Conservation (phyloP, 2,113 vertebrate genomes). For the Trinectes maculatus region DNA sequence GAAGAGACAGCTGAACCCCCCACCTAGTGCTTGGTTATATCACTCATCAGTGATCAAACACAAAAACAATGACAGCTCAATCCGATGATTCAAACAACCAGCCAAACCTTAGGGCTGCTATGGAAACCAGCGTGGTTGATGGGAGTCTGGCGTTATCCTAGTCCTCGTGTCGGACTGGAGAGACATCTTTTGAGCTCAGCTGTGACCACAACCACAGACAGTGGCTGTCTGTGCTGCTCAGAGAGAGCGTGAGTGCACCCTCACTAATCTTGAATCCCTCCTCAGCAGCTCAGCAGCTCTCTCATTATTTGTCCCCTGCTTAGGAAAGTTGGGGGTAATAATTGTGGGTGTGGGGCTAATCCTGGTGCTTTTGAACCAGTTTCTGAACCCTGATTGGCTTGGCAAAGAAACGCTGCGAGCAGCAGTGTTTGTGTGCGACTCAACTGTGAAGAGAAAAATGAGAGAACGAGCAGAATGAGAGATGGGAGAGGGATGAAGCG, state of each 20-base stretch:
- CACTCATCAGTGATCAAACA: conserved; percentile 9
- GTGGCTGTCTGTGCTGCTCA: conserved; percentile 5
- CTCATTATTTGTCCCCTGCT: conserved; percentile 43
- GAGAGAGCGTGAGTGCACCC: conserved; percentile 24
- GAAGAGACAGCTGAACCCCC: conserved; percentile 28
- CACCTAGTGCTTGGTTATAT: conserved; percentile 22
- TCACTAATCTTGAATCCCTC: conserved; percentile 49
- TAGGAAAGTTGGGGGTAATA: conserved; percentile 50
- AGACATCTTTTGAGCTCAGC: conserved; percentile 12
- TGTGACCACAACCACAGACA: conserved; percentile 6
- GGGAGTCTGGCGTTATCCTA: too few species aligned
- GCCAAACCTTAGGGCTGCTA: neutral
- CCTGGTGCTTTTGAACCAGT: conserved; percentile 40
- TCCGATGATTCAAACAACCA: conserved; percentile 15
- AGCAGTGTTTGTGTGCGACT: conserved; percentile 41
- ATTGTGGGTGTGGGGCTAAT: conserved; percentile 52
- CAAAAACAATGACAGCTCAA: neutral
- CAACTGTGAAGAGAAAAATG: conserved; percentile 3
- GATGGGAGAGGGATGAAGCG: conserved; percentile 36
- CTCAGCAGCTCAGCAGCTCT: conserved; percentile 43
- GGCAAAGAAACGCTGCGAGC: conserved; percentile 45
- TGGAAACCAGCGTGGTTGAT: too few species aligned
- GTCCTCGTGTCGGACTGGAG: neutral
- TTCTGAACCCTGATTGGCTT: conserved; percentile 56
- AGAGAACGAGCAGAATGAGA: conserved; percentile 9